These are phyloP conservation scores for Tragelaphus scriptus DNA, from an alignment of 2,113 vertebrate genomes.

Conservation along the genomic window DNA sequence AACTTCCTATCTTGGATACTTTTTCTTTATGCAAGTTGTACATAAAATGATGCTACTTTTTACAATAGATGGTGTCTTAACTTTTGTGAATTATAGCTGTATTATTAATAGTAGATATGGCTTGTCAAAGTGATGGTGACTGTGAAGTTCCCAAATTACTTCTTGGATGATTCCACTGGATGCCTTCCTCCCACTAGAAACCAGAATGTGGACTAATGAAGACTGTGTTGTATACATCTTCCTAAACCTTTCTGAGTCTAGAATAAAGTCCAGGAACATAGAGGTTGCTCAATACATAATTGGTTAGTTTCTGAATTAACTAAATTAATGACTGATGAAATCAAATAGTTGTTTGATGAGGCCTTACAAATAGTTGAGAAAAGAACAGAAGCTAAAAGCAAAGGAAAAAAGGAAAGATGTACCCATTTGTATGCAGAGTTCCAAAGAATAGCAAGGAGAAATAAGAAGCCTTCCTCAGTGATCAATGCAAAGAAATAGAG, in stretches of 20 bases:
- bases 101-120: not conserved
- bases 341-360: not conserved
- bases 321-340: not conserved
- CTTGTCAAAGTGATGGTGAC: not conserved
- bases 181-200: not conserved
- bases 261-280: not conserved
- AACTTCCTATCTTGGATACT: not conserved
- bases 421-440: not conserved
- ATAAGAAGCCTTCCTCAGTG: not conserved
- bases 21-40: not conserved
- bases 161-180: not conserved
- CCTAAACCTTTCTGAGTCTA: not conserved
- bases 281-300: not conserved
- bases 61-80: not conserved
- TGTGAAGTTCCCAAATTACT: not conserved
- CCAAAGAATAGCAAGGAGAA: not conserved
- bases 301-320: not conserved
- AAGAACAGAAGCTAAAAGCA: not conserved
- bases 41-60: not conserved
- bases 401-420: not conserved
- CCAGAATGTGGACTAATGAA: not conserved
- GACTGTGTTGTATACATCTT: not conserved
- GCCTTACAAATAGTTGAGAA: not conserved
- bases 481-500: not conserved
- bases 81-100: not conserved